Evolutionary conservation across 1,140 invertebrate genomes (phyloP).

Genomic region (Caenorhabditis latens): DNA sequence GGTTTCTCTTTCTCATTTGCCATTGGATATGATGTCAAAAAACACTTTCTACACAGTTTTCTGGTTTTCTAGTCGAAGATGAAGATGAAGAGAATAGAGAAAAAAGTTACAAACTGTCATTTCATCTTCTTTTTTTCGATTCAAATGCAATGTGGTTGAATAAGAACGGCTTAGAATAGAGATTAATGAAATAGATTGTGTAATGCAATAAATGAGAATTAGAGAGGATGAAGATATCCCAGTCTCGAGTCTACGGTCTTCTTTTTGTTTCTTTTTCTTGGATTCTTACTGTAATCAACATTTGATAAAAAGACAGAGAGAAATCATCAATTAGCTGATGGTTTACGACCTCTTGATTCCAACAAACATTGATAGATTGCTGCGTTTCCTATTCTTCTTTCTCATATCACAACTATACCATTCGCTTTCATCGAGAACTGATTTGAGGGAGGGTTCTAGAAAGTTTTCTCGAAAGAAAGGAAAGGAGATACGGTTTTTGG

Average conservation of each 20-base stretch:
- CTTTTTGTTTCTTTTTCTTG: neutral
- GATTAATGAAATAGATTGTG: slow-evolving; percentile 30
- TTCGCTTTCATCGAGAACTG: slow-evolving; percentile 35
- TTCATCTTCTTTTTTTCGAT: slow-evolving; percentile 28
- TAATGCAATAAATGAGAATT: slow-evolving; percentile 50
- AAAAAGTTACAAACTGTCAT: slow-evolving; percentile 52
- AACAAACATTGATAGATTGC: slow-evolving; percentile 25
- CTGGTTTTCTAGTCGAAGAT: slow-evolving; percentile 4
- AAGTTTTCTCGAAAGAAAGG: neutral
- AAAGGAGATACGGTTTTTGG: too few relatives aligned
- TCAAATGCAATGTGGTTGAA: slow-evolving; percentile 34
- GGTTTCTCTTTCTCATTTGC: neutral
- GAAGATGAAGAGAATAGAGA: neutral
- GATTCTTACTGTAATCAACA: neutral
- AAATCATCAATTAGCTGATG: slow-evolving; percentile 29
- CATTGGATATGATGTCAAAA: slow-evolving; percentile 10
- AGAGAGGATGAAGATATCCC: neutral
- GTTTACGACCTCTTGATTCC: slow-evolving; percentile 44
- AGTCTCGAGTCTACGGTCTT: neutral
- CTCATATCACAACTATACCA: neutral
- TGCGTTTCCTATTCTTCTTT: neutral
- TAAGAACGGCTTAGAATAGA: slow-evolving; percentile 46
- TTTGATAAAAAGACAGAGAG: neutral
- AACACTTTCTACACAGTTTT: slow-evolving; percentile 21
- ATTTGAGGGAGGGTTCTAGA: neutral